A percentile compares a stretch with the other conserved stretches of the same genome.
Conservation (phyloP, 2,113 vertebrate genomes). For the Hiodon alosoides region DNA sequence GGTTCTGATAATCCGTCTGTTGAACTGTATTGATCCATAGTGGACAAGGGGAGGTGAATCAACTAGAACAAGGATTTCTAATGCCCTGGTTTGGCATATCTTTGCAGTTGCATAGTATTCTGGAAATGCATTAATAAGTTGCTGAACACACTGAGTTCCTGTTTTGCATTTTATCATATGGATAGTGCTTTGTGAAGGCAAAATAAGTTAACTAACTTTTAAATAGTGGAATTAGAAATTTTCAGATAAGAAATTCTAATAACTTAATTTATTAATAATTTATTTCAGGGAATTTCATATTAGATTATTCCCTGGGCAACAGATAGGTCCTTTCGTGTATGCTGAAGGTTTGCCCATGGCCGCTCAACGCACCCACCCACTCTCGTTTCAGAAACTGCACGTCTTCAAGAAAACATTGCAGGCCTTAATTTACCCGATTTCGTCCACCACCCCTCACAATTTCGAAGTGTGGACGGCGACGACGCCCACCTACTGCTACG, state of each 20-base stretch:
- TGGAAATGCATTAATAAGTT: no score
- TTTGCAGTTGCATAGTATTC: no score
- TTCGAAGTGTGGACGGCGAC: constrained; percentile 98
- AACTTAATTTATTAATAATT: no score
- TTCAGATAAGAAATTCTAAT: no score
- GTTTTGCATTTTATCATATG: background rate
- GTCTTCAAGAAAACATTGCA: constrained; percentile 96
- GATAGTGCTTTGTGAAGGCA: background rate
- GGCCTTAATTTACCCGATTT: constrained; percentile 94
- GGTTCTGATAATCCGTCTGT: no score
- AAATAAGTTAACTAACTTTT: background rate
- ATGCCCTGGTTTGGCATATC: no score
- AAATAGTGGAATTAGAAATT: background rate
- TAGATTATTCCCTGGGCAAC: background rate
- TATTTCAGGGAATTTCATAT: no score
- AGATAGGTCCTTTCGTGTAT: background rate
- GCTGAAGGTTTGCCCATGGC: background rate
- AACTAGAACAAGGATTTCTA: no score
- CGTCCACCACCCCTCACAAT: constrained; percentile 93
- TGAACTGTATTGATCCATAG: no score
- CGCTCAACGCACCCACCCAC: background rate
- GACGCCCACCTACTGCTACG: constrained; percentile 92
- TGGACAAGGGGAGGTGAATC: no score
- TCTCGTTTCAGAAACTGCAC: constrained; percentile 78
- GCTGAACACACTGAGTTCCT: background rate